Conservation (phyloP, 2,797 vertebrate genomes). For the Telmatherina bonti region DNA sequence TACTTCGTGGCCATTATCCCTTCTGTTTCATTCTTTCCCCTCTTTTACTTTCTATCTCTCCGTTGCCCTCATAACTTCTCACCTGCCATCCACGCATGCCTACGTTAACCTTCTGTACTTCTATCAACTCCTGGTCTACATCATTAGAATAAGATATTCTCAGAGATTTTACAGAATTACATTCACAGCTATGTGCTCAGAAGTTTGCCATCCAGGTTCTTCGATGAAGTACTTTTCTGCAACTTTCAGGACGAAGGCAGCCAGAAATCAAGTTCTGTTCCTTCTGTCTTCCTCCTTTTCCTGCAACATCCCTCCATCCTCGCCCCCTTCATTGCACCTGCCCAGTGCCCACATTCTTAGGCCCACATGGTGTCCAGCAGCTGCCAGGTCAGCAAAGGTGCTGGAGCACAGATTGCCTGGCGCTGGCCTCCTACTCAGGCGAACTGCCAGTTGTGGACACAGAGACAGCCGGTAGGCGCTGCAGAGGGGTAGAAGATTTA, state of each 20-base stretch:
- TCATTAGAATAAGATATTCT: constrained; percentile 39
- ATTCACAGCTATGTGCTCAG: constrained; percentile 13
- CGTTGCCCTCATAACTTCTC: constrained; percentile 37
- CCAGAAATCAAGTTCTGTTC: constrained; percentile 49
- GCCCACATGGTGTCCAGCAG: constrained; percentile 75
- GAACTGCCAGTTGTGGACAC: constrained; percentile 72
- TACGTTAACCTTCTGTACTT: constrained; percentile 16
- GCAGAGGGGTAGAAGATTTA: constrained; percentile 43
- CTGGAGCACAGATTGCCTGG: constrained; percentile 76
- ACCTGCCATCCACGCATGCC: constrained; percentile 26
- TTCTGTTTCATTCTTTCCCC: constrained; percentile 66
- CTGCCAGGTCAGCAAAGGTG: constrained; percentile 76
- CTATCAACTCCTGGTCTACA: constrained; percentile 40
- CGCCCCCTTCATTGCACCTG: constrained; percentile 72
- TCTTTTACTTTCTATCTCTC: constrained; percentile 45
- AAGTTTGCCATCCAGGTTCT: constrained; percentile 5
- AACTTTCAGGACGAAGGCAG: constrained; percentile 28
- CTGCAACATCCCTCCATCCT: constrained; percentile 54
- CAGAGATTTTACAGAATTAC: constrained; percentile 25
- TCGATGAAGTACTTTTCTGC: constrained; percentile 20
- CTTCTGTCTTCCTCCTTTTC: constrained; percentile 35
- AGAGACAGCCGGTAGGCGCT: constrained; percentile 62
- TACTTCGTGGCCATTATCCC: constrained; percentile 77
- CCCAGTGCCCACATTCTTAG: constrained; percentile 72
- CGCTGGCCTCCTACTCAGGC: constrained; percentile 73